Conservation (phyloP, 1,140 invertebrate genomes). For the Oscheius sp. region DNA sequence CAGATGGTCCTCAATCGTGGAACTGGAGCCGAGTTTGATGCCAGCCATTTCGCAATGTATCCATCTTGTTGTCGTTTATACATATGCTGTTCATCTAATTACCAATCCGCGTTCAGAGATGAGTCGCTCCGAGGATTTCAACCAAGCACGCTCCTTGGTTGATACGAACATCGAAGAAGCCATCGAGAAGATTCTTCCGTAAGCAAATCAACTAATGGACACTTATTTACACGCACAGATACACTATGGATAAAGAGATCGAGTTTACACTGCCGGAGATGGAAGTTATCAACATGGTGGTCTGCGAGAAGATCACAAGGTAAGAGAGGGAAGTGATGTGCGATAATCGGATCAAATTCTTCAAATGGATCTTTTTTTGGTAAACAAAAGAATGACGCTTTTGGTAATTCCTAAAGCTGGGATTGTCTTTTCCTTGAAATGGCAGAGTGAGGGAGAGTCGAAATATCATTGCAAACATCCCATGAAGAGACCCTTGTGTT, state of each 20-base stretch:
- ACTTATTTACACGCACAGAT: neutral
- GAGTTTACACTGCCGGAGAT: slow-evolving; percentile 26
- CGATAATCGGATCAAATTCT: neutral
- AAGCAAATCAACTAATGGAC: neutral
- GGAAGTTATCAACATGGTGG: slow-evolving; percentile 23
- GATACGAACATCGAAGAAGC: slow-evolving; percentile 23
- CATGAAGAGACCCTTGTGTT: too few relatives aligned
- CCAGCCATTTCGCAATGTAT: too few relatives aligned
- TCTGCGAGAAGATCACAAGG: slow-evolving; percentile 35
- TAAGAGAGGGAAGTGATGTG: neutral
- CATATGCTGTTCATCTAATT: too few relatives aligned
- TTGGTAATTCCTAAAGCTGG: neutral
- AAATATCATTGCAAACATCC: too few relatives aligned
- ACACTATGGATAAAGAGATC: slow-evolving; percentile 15
- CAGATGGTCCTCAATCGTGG: too few relatives aligned
- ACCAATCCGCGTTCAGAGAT: neutral
- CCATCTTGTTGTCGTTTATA: too few relatives aligned
- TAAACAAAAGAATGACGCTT: neutral
- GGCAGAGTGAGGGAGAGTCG: neutral
- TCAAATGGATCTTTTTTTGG: neutral
- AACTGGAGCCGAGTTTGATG: too few relatives aligned
- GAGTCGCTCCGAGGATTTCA: slow-evolving; percentile 4
- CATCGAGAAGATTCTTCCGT: slow-evolving; percentile 13
- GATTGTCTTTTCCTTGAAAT: neutral
- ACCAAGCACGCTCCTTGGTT: neutral